Base-by-base conservation (phyloP, 2,113 vertebrate species). In the Hemibagrus wyckioides region DNA sequence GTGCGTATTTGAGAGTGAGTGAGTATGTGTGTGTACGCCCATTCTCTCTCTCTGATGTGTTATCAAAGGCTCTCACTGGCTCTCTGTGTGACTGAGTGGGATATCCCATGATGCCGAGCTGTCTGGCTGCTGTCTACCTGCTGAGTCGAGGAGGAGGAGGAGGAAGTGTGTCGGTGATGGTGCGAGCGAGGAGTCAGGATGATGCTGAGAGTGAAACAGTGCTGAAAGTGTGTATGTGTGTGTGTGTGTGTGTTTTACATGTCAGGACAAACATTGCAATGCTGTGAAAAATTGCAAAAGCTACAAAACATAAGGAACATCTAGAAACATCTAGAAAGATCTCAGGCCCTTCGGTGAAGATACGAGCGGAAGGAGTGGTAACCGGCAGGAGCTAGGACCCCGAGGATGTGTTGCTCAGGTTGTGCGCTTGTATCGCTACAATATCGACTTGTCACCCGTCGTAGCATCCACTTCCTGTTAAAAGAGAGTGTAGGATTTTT, bases 11-110 rank as follows among this genome's bases (percentile, higher is more conserved):
- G n/a, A n/a, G n/a, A n/a, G 41, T 44, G 41, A 4, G 41, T 44
- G 41, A 44, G n/a, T n/a, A n/a, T n/a, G 21, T 41, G 9, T 39
- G 15, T 69, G 2, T 7, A 21, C 7, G 3, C 19, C 21, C 9
- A 57, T 15, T 75, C 23, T 9, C 56, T 52, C 57, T 80, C 30
- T 83, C 84, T 88, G 86, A 86, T 88, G 80, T 88, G 80, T 84
- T 87, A 90, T 90, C 89, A 90, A 88, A 90, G 89, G 44, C 63
- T 80, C 79, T 73, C 52, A 44, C 89, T 88, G 25, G 61, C 67
- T 82, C 85, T 75, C 79, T 54, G 63, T 71, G 75, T 76, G 79
- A 84, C 56, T 88, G 75, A 79, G 83, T 79, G 54, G 56, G 56
- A 83, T 87, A 69, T 86, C 87, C 87, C 84, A 82, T 59, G 87